Evolutionary conservation across 2,888 invertebrate species (phyloP).

Genomic region (Rotaria macrura): DNA sequence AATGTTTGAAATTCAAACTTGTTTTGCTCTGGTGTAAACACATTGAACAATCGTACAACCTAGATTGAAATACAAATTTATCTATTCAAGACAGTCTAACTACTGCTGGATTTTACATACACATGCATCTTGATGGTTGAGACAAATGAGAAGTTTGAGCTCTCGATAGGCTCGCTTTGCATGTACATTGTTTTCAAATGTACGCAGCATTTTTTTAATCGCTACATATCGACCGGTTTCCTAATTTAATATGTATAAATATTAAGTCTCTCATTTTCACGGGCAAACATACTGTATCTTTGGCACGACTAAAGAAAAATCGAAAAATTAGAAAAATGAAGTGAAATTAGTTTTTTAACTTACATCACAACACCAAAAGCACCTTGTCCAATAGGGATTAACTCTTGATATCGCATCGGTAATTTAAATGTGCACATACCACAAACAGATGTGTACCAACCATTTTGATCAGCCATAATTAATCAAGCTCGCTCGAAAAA

Average conservation of each 20-base stretch:
- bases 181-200: constrained; percentile 68
- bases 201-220: constrained; percentile 90
- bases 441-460: too few relatives aligned
- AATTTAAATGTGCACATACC: too few relatives aligned
- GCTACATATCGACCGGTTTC: constrained; percentile 62
- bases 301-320: not conserved
- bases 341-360: not conserved
- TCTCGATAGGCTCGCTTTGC: constrained; percentile 1
- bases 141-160: constrained; percentile 78
- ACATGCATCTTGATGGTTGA: constrained; percentile 84
- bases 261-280: not conserved
- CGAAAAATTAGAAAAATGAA: not conserved
- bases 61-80: not conserved
- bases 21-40: not conserved
- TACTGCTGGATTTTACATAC: constrained; percentile 70
- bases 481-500: too few relatives aligned
- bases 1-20: not conserved
- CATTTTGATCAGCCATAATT: too few relatives aligned
- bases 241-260: not conserved
- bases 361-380: not conserved
- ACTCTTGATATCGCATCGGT: too few relatives aligned
- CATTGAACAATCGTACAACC: not conserved
- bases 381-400: too few relatives aligned
- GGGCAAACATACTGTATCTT: not conserved
- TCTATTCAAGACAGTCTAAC: too few relatives aligned